Evolutionary conservation across 1,140 invertebrate genomes (phyloP), one percentile per base, ranked within the genome.

Genomic region (Bradysia coprophila): DNA sequence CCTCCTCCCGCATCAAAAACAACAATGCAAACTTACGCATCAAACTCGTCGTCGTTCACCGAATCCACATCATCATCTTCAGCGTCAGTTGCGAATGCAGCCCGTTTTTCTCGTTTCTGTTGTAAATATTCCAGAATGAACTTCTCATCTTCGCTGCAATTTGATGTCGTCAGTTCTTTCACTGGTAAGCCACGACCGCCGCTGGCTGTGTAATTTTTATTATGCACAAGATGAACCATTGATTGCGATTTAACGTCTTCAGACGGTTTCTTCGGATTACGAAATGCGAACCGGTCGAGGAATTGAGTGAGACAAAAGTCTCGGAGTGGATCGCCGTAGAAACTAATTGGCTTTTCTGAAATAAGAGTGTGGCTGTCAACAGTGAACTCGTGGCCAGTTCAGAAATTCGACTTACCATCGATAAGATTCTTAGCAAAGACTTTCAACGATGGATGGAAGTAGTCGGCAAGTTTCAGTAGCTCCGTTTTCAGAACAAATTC

Each of bases 231-330:
- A 18, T 22, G 19, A 5, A 48, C 41, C 2, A 49, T 42, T 46
- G 42, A 58, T 31, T 49, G 52, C 40, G 53, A 49, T 21, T 62
- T 59, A 2, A 67, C 58, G 31, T 68, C 56, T 15, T 61, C 59
- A 10, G 55, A 61, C 2, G 69, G 43, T 45, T 78, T 79, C 59
- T 97, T 97, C 0, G 93, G 90, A 68, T 98, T 98, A 59, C 93
- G 89, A 53, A 90, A 97, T 2, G 90, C 87, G 61, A 95, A 97
- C 43, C 91, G 69, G 55, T 98, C 92, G 10, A 97, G 63, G 56
- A 97, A 98, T 44, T 86, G 66, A 20, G 88, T 80, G 1, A 88
- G 59, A 0, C 81, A 83, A 53, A 96, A 91, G 64, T 98, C 93
- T 53, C 85, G 73, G 1, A 97, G 60, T 0, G 93, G 92, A 66